Conservation (phyloP, 1,140 invertebrate species). For the Pseudoatta argentina region DNA sequence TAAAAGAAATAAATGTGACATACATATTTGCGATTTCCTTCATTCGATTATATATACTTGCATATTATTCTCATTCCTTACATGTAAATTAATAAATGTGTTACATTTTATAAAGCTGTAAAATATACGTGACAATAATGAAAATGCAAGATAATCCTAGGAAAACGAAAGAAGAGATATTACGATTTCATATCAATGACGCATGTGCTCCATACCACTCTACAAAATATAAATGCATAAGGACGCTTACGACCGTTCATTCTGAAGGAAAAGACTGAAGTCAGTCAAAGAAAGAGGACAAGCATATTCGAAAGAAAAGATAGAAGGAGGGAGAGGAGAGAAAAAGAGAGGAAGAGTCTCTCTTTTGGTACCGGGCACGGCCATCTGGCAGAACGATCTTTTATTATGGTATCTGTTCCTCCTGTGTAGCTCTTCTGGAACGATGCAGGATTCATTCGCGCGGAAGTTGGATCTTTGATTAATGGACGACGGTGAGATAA, state of each 20-base stretch:
- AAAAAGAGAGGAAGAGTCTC: conserved; percentile 23
- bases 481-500: conserved; percentile 70
- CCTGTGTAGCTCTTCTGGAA: conserved; percentile 70
- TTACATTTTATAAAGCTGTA: conserved; percentile 5
- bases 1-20: neutral
- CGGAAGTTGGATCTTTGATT: conserved; percentile 78
- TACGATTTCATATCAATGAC: conserved; percentile 24
- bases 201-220: neutral
- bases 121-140: neutral
- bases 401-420: conserved; percentile 76
- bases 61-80: neutral
- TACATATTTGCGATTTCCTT: neutral
- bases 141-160: neutral
- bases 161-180: conserved; percentile 18
- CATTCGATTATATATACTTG: neutral
- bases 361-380: conserved; percentile 74
- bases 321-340: neutral
- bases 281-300: conserved; percentile 15
- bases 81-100: conserved; percentile 1
- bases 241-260: neutral
- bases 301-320: conserved; percentile 44
- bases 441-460: conserved; percentile 77
- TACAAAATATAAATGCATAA: conserved; percentile 18
- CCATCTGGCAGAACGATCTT: conserved; percentile 81
- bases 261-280: conserved; percentile 52